A percentile compares a stretch with the other conserved stretches of the same genome.
phyloP scores from a whole-genome alignment of 2,113 vertebrate genomes.

The Barnardius zonarius region DNA sequence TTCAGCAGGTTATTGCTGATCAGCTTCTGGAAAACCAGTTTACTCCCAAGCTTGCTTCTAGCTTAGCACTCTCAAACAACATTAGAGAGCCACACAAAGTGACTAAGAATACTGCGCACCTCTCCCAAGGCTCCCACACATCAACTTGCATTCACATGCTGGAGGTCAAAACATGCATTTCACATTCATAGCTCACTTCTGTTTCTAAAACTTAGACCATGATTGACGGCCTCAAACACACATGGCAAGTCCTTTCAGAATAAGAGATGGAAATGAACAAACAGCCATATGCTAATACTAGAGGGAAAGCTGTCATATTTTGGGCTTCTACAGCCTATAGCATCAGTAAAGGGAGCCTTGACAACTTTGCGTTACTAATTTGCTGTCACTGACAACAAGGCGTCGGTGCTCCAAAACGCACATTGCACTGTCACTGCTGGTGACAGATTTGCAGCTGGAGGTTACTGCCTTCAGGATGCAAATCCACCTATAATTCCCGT shows the following conservation, averaged over 20 bases:
- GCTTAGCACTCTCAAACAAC: neutral
- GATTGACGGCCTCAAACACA: neutral
- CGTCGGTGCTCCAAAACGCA: neutral
- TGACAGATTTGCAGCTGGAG: neutral
- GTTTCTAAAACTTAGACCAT: neutral
- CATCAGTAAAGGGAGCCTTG: neutral
- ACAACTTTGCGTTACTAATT: neutral
- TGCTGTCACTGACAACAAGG: neutral
- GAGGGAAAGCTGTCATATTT: conserved; percentile 17
- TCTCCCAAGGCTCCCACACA: neutral
- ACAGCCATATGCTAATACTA: conserved; percentile 8
- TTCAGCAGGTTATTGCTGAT: neutral
- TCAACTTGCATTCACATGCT: neutral
- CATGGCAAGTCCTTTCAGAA: neutral
- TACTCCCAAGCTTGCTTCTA: neutral
- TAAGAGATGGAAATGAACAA: conserved; percentile 9
- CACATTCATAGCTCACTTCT: neutral
- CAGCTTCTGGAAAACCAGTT: neutral
- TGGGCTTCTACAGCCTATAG: neutral
- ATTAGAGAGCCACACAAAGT: neutral
- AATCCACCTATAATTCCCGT: neutral
- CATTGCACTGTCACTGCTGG: neutral
- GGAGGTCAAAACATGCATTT: neutral
- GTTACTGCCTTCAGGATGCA: neutral
- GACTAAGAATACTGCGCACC: neutral